Evolutionary conservation across 1,140 invertebrate species (phyloP).

Genomic region (Halotydeus destructor): DNA sequence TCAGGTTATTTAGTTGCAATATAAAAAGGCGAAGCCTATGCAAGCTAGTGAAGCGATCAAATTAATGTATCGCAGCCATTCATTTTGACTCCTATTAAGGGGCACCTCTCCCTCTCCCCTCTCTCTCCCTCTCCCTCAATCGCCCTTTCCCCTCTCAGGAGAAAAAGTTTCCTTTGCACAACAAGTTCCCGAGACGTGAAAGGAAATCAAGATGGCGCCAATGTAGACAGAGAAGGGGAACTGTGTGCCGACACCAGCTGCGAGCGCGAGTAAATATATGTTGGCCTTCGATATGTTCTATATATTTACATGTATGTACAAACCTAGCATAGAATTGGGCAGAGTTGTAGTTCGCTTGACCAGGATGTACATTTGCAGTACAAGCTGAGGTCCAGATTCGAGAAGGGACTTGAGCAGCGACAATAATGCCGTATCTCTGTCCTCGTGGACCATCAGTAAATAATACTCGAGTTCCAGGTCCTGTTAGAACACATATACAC

Average conservation of each 20-base stretch:
- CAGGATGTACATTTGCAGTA: slow-evolving; percentile 17
- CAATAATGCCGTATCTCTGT: slow-evolving; percentile 18
- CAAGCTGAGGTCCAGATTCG: slow-evolving; percentile 17
- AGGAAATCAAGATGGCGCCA: background rate
- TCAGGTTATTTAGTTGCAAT: no score
- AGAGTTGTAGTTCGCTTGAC: slow-evolving; percentile 1
- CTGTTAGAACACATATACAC: background rate
- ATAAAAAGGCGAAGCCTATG: no score
- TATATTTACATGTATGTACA: background rate
- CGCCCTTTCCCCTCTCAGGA: background rate
- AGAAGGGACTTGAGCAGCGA: slow-evolving; percentile 17
- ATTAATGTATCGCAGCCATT: no score
- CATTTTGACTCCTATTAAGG: no score
- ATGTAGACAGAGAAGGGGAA: no score
- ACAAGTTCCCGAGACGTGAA: background rate
- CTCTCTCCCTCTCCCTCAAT: background rate
- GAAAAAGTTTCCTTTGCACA: background rate
- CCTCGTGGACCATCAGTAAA: slow-evolving; percentile 17
- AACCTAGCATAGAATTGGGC: background rate
- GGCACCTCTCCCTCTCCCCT: no score
- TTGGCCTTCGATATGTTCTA: background rate
- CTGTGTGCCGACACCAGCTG: no score
- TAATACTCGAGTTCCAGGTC: no score
- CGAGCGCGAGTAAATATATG: no score
- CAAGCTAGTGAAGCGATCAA: no score